phyloP scores from a whole-genome alignment of 2,113 vertebrate species.

The Corythornis vintsioides region DNA sequence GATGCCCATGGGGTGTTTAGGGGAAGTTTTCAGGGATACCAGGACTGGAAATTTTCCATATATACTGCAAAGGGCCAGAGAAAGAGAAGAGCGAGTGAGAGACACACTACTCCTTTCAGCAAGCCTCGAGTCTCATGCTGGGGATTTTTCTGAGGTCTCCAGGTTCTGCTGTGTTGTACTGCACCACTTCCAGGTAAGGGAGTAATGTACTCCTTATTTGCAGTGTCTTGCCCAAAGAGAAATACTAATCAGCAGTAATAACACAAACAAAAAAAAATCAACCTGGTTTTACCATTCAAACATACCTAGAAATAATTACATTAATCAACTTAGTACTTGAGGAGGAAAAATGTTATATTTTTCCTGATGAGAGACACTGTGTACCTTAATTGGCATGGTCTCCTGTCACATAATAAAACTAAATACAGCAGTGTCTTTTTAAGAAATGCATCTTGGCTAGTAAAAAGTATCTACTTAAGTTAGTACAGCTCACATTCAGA shows the following conservation, averaged over 20 bases:
- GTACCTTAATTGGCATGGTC: rapidly evolving
- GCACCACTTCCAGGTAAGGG: not conserved
- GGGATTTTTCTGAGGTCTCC: not conserved
- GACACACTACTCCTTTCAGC: rapidly evolving
- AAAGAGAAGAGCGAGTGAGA: rapidly evolving
- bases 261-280: not conserved
- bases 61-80: not conserved
- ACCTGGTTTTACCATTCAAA: not conserved
- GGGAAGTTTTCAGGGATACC: rapidly evolving
- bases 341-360: not conserved
- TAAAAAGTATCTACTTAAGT: not conserved
- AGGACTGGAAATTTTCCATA: not conserved
- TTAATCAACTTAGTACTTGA: not conserved
- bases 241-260: rapidly evolving
- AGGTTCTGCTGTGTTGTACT: not conserved
- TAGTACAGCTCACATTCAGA: not conserved
- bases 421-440: not conserved
- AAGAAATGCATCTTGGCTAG: not conserved
- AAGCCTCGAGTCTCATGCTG: not conserved
- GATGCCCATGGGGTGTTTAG: not conserved
- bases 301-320: not conserved
- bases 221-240: not conserved
- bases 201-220: not conserved
- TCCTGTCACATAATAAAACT: not conserved
- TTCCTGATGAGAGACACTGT: not conserved